Conservation (phyloP, 2,113 vertebrate species). For the Chroicocephalus ridibundus region DNA sequence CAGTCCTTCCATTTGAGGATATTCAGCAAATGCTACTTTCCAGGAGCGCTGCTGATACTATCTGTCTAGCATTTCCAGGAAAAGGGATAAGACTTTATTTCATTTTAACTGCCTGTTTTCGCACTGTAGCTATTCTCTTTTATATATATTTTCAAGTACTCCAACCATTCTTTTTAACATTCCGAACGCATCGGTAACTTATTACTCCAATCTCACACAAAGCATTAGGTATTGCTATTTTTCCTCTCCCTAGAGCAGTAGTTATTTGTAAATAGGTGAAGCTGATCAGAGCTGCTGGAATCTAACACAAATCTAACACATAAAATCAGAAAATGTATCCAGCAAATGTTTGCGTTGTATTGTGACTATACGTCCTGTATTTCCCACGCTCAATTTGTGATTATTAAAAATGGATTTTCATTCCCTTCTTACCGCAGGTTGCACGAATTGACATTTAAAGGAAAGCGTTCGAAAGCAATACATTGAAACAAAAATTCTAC, state of each 20-base stretch:
- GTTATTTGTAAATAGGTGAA: conserved; percentile 17
- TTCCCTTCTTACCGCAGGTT: background rate
- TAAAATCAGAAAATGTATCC: background rate
- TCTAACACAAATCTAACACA: background rate
- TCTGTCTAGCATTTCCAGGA: conserved; percentile 12
- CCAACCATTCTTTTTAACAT: background rate
- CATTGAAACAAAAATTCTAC: conserved; percentile 33
- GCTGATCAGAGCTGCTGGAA: background rate
- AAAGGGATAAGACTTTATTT: background rate
- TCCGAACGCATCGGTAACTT: background rate
- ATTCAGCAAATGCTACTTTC: conserved; percentile 45
- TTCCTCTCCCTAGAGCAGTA: background rate
- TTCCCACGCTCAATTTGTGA: background rate
- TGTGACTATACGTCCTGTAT: background rate
- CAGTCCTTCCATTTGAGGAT: background rate
- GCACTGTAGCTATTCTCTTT: background rate
- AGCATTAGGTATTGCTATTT: background rate
- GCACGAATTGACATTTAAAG: conserved; percentile 20
- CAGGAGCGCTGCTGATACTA: background rate
- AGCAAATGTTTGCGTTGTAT: background rate
- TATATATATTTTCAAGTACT: background rate
- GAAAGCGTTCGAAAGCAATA: background rate
- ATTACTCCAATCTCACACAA: background rate
- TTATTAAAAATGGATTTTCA: background rate
- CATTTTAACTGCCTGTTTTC: background rate